Evolutionary conservation across 2,888 invertebrate genomes (phyloP).

Genomic region (Stenichneumon culpator): DNA sequence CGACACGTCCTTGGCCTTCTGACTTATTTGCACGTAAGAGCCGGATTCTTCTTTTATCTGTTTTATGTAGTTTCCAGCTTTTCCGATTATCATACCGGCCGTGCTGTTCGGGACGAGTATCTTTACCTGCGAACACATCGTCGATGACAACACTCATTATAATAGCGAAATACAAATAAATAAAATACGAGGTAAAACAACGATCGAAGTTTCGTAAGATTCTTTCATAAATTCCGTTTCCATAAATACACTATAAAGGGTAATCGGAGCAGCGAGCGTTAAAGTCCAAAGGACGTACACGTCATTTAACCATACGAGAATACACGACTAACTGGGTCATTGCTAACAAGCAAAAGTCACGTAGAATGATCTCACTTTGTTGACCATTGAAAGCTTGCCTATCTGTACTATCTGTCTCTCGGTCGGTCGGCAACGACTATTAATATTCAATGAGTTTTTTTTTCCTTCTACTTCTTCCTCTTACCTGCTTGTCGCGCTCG

Average conservation of each 20-base stretch:
- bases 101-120: slow-evolving; percentile 98
- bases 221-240: not conserved
- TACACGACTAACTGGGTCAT: slow-evolving; percentile 80
- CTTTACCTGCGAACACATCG: slow-evolving; percentile 89
- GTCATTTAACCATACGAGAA: slow-evolving; percentile 73
- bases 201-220: not conserved
- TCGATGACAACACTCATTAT: not conserved
- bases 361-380: slow-evolving; percentile 72
- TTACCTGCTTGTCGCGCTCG: slow-evolving; percentile 95
- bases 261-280: slow-evolving; percentile 36
- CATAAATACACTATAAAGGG: not conserved
- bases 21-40: slow-evolving; percentile 98
- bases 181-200: not conserved
- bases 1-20: slow-evolving; percentile 97
- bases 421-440: not conserved
- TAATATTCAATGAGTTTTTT: slow-evolving; percentile 1
- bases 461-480: slow-evolving; percentile 25
- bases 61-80: slow-evolving; percentile 98
- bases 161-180: not conserved
- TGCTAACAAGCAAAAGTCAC: slow-evolving; percentile 80
- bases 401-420: slow-evolving; percentile 30
- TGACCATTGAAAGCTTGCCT: slow-evolving; percentile 54
- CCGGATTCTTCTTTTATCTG: slow-evolving; percentile 97
- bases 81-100: slow-evolving; percentile 99
- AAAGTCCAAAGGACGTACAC: slow-evolving; percentile 48